Conservation (phyloP, 1,140 invertebrate genomes). For the Papilio xuthus region DNA sequence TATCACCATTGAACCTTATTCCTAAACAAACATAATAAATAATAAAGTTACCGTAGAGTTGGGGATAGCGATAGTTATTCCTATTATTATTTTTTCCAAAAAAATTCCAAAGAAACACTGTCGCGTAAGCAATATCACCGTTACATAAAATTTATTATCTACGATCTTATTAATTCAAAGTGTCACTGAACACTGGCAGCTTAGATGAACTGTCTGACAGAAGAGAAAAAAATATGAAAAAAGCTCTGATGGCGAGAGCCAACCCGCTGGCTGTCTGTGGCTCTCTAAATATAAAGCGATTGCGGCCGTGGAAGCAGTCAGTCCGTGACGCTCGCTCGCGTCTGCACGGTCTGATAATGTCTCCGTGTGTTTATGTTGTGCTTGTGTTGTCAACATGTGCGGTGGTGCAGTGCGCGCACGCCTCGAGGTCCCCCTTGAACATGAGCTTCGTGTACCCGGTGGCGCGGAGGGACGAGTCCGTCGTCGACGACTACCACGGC, state of each 20-base stretch:
- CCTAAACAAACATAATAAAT: neutral
- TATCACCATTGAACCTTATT: too few relatives aligned
- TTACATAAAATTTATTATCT: conserved; percentile 13
- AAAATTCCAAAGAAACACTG: neutral
- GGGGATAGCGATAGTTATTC: neutral
- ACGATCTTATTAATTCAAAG: neutral
- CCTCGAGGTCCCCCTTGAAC: conserved; percentile 54
- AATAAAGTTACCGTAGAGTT: neutral
- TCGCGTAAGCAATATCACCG: neutral
- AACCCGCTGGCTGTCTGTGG: conserved; percentile 41
- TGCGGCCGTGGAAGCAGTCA: conserved; percentile 48
- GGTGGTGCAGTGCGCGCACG: conserved; percentile 70
- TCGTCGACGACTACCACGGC: conserved; percentile 92
- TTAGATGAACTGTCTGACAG: conserved; percentile 6
- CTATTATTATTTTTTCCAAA: too few relatives aligned
- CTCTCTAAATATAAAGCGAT: conserved; percentile 58
- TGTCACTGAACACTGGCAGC: conserved; percentile 21
- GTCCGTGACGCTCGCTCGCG: conserved; percentile 49
- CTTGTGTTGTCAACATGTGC: conserved; percentile 56
- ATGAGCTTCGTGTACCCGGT: conserved; percentile 87
- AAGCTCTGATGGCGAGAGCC: conserved; percentile 37
- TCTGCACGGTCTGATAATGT: conserved; percentile 51
- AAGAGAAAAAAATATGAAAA: conserved; percentile 32
- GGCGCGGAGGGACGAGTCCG: conserved; percentile 88
- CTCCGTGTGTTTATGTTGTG: conserved; percentile 47